A percentile compares a stretch with the other conserved stretches of the same genome.
phyloP scores from a whole-genome alignment of 2,888 invertebrate genomes.

The Ommatoiulus sabulosus region DNA sequence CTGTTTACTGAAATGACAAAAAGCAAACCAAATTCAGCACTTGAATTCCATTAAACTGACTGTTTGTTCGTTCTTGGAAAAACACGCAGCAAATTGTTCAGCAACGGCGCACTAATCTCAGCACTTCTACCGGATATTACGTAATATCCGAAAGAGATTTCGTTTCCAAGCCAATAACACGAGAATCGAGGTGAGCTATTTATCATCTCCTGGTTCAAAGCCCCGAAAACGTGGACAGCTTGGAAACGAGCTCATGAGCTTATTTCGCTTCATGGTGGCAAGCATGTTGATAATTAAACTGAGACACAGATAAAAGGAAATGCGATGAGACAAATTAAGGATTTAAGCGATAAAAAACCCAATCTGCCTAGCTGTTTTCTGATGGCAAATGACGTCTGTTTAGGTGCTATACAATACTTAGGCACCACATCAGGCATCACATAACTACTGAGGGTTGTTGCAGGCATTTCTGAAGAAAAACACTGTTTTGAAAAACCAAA shows the following conservation, averaged over 20 bases:
- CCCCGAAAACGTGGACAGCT: constrained; percentile 5
- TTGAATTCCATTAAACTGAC: background rate
- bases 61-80: background rate
- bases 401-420: background rate
- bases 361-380: background rate
- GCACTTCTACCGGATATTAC: constrained; percentile 15
- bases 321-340: background rate
- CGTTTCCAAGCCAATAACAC: constrained; percentile 9
- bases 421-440: too few relatives aligned
- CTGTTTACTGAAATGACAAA: background rate
- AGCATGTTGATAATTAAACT: background rate
- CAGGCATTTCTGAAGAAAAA: background rate
- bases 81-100: background rate
- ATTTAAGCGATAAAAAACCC: background rate
- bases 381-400: background rate
- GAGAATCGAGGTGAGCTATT: background rate
- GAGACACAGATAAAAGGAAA: background rate
- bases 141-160: constrained; percentile 22
- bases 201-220: background rate
- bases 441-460: background rate
- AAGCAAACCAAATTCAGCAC: background rate
- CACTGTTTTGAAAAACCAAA: background rate
- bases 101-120: background rate
- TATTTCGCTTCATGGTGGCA: background rate
- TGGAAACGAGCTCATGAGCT: background rate